Evolutionary conservation across 2,113 vertebrate species (phyloP).

Genomic region (Puffinus mauretanicus): DNA sequence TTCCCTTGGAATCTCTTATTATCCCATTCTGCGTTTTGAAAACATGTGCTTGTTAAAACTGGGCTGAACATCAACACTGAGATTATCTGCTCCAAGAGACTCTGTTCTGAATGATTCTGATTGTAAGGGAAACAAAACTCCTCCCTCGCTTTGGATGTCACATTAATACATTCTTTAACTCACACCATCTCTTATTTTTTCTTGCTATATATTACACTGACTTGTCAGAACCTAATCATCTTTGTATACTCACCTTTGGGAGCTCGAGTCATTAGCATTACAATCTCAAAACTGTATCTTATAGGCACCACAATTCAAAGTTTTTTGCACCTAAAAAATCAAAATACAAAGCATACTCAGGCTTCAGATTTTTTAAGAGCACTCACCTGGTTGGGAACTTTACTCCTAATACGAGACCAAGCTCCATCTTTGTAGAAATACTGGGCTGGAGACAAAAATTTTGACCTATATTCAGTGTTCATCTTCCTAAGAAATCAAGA

Average conservation of each 20-base stretch:
- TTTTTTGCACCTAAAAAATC: background rate
- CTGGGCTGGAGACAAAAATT: constrained; percentile 83
- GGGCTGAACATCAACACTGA: background rate
- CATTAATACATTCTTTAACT: background rate
- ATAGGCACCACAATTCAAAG: background rate
- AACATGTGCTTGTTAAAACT: background rate
- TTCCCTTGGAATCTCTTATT: background rate
- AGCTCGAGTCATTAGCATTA: background rate
- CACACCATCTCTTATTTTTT: background rate
- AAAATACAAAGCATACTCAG: background rate
- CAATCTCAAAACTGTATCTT: background rate
- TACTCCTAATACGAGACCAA: constrained; percentile 74
- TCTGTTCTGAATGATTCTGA: background rate
- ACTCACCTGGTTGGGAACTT: constrained; percentile 70
- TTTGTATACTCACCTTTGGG: background rate
- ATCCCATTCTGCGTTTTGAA: background rate
- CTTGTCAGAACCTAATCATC: background rate
- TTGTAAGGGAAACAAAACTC: background rate
- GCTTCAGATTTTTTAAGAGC: background rate
- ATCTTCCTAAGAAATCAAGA: constrained; percentile 73
- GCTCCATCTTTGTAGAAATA: constrained; percentile 81
- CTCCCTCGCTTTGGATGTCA: background rate
- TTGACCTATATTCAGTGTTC: constrained; percentile 86
- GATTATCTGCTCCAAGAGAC: background rate
- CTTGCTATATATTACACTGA: background rate